Evolutionary conservation across 2,113 vertebrate genomes (phyloP).

Genomic region (Paracanthobrama guichenoti): DNA sequence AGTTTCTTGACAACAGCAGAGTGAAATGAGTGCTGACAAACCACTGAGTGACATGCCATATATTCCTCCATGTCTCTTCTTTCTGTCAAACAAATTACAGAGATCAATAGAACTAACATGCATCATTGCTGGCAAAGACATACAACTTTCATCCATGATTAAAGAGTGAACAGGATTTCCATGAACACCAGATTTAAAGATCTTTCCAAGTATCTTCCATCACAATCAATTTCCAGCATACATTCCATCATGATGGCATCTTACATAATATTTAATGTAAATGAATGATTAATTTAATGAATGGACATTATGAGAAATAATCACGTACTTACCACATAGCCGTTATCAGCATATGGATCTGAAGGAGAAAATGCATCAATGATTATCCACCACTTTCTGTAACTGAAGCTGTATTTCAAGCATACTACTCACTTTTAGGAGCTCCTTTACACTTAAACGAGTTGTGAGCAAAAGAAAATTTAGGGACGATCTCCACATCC

Average conservation of each 20-base stretch:
- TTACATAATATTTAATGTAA: not conserved
- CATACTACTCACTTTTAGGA: constrained; percentile 68
- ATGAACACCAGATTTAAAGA: not conserved
- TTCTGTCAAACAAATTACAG: constrained; percentile 62
- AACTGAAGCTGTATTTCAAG: not conserved
- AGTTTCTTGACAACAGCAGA: not conserved
- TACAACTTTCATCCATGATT: not conserved
- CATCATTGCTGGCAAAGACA: not conserved
- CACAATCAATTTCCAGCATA: not conserved
- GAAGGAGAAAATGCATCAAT: constrained; percentile 9
- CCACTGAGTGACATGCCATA: constrained; percentile 64
- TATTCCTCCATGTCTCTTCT: constrained; percentile 59
- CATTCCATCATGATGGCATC: not conserved
- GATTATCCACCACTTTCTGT: not conserved
- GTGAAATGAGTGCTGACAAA: not conserved
- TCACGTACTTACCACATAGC: constrained; percentile 61
- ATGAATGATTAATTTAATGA: not conserved
- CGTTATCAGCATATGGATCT: constrained; percentile 72
- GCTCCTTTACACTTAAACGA: constrained; percentile 62
- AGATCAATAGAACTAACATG: not conserved
- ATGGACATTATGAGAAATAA: not conserved
- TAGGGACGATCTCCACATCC: constrained; percentile 68
- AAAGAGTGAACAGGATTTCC: not conserved
- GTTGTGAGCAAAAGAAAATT: constrained; percentile 56
- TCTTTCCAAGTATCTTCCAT: not conserved